A percentile compares a stretch with the other conserved stretches of the same genome.
Evolutionary conservation across 2,797 vertebrate species (phyloP).

Genomic region (Paguma larvata): DNA sequence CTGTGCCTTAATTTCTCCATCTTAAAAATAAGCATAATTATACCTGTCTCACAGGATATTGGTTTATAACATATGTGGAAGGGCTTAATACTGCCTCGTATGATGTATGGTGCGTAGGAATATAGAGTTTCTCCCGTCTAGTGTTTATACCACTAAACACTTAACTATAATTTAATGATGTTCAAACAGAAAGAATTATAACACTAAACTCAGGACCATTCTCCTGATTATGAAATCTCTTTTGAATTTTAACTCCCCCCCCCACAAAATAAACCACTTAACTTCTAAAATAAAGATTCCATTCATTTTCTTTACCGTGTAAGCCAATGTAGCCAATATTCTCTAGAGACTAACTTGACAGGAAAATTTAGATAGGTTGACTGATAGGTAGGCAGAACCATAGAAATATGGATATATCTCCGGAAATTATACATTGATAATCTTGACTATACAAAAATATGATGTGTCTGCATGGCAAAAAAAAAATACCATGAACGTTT

Average conservation of each 20-base stretch:
- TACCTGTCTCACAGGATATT: neutral
- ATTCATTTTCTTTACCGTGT: neutral
- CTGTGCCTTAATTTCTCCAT: neutral
- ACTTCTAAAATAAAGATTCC: neutral
- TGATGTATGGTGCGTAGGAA: neutral
- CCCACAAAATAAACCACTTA: neutral
- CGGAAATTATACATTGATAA: neutral
- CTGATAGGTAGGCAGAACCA: neutral
- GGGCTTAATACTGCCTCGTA: neutral
- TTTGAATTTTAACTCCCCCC: neutral
- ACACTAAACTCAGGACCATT: neutral
- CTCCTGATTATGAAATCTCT: neutral
- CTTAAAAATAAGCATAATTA: neutral
- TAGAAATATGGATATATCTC: neutral
- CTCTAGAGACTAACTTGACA: neutral
- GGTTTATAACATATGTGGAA: neutral
- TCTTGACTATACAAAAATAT: neutral
- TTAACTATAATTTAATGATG: neutral
- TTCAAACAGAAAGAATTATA: neutral
- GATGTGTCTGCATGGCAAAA: constrained; percentile 5
- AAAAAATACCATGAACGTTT: neutral
- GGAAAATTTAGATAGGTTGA: neutral
- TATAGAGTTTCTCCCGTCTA: neutral
- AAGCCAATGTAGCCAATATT: neutral
- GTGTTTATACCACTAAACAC: neutral